These are phyloP conservation scores for Troides aeacus DNA, from an alignment of 2,888 invertebrate genomes.

Conservation along the genomic window DNA sequence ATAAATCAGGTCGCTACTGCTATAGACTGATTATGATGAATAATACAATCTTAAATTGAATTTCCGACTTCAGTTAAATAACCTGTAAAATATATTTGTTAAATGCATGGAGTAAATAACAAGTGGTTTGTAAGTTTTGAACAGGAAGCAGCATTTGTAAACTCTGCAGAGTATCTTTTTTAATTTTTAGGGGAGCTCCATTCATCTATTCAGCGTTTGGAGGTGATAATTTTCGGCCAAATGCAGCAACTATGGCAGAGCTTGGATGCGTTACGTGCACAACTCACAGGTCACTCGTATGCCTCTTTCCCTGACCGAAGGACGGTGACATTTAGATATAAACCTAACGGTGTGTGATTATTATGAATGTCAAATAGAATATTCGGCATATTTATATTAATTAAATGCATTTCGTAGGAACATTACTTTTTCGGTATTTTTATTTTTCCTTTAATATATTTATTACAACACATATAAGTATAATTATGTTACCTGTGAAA, in stretches of 20 bases:
- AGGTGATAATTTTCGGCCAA: constrained; percentile 71
- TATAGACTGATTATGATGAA: too few species aligned
- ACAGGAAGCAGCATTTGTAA: not conserved
- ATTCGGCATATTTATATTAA: not conserved
- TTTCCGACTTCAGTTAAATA: too few species aligned
- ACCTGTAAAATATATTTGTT: too few species aligned
- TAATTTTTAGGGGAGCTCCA: constrained; percentile 67
- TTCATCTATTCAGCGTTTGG: constrained; percentile 63
- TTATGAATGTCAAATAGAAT: not conserved
- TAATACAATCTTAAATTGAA: too few species aligned
- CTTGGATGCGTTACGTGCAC: constrained; percentile 62
- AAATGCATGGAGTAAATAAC: too few species aligned
- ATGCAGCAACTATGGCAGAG: constrained; percentile 77
- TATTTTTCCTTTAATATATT: too few species aligned
- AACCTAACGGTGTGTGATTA: constrained; percentile 36
- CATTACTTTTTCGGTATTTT: too few species aligned
- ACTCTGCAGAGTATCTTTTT: not conserved
- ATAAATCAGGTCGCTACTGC: too few species aligned
- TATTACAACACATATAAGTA: too few species aligned
- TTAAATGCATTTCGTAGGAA: too few species aligned
- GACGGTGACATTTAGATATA: constrained; percentile 53
- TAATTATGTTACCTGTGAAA: too few species aligned
- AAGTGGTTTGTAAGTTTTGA: not conserved
- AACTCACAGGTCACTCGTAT: constrained; percentile 46
- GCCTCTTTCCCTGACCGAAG: constrained; percentile 54